phyloP scores from a whole-genome alignment of 1,140 invertebrate genomes.

The Drosophila novamexicana region DNA sequence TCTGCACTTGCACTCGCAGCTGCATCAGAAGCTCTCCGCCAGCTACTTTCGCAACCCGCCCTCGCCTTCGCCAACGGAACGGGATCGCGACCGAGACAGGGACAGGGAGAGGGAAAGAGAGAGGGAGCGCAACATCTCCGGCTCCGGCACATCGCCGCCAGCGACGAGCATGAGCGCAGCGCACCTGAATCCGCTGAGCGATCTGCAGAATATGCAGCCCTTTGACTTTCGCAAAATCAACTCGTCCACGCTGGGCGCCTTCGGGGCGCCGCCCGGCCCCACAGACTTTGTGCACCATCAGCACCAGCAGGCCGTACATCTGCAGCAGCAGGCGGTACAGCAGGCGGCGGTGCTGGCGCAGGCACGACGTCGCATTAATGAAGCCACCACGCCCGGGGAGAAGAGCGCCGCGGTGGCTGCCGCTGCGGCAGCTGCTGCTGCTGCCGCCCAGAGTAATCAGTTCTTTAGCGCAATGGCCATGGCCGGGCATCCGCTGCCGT shows the following conservation, averaged over 20 bases:
- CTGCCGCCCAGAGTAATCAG: conserved; percentile 84
- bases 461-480: conserved; percentile 86
- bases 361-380: conserved; percentile 84
- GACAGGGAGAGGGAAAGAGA: background rate
- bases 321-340: conserved; percentile 54
- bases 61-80: conserved; percentile 33
- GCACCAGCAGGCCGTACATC: conserved; percentile 61
- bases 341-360: conserved; percentile 65
- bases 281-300: conserved; percentile 80
- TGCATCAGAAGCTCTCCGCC: conserved; percentile 85
- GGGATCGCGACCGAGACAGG: background rate
- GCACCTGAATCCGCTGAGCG: conserved; percentile 90
- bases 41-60: conserved; percentile 84
- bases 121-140: conserved; percentile 50
- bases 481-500: conserved; percentile 87
- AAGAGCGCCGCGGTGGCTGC: conserved; percentile 72
- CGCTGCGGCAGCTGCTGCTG: conserved; percentile 83
- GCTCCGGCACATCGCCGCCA: conserved; percentile 62
- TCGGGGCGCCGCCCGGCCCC: conserved; percentile 63
- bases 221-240: conserved; percentile 95
- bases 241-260: conserved; percentile 43
- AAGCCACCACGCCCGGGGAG: conserved; percentile 84
- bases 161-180: conserved; percentile 84
- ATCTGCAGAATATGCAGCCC: conserved; percentile 97
- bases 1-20: conserved; percentile 85